Base-by-base conservation (phyloP, 2,888 invertebrate genomes). In the Cynaeus angustus region DNA sequence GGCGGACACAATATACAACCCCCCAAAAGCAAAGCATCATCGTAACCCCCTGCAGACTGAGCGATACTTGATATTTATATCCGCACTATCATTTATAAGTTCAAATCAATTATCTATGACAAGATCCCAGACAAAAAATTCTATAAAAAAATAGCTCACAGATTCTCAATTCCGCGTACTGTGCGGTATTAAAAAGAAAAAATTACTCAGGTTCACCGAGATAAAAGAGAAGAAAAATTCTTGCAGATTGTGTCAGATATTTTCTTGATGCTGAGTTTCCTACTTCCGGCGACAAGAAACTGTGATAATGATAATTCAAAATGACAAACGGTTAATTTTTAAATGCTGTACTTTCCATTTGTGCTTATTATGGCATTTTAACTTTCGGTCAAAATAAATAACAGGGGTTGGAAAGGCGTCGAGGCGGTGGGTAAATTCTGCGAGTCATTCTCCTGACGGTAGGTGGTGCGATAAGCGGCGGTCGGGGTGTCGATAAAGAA, bases 381-480 rank as follows among this genome's bases (percentile, higher is more conserved):
- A 74, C 74, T 73, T 72, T 65, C 69, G 66, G 61, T 70, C 70
- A 64, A 68, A 70, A 72, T 72, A 72, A 72, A 74, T 72, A 72
- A 65, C 53, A 62, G 53, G 68, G 69, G 56, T 52, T 58, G 61
- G 76, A 37, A 64, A 13, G 21, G 21, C 21, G 21, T 21, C 38
- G 3, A 16, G 12, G 28, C 59, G 62, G 53, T 59, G 70, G 73
- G 70, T 68, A 64, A 76, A 77, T 75, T 75, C 68, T 72, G 73
- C 74, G 70, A 78, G 77, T 78, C 78, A 79, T 76, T 75, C 74
- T 73, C 73, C 71, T 66, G 75, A 70, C 79, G 74, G 78, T 78
- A 80, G 80, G 80, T 79, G 80, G 80, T 78, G 77, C 76, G 79
- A 80, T 80, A 80, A 80, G 78, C 78, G 78, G 75, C 76, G 74